Conservation (phyloP, 2,797 vertebrate genomes). For the Falco columbarius region DNA sequence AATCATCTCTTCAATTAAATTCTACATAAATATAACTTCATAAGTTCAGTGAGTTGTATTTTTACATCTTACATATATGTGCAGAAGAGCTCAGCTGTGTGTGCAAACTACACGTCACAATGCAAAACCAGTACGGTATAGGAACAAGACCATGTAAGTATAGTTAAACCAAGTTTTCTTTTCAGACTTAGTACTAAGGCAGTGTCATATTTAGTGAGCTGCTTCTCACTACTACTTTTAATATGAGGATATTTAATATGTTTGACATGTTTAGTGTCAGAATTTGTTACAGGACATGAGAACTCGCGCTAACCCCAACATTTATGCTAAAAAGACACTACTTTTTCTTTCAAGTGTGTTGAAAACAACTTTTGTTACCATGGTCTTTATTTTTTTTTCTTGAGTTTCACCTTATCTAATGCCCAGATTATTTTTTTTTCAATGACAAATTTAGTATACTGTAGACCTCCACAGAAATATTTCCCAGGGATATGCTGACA, state of each 20-base stretch:
- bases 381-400: not conserved
- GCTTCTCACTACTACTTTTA: not conserved
- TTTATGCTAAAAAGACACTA: not conserved
- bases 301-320: not conserved
- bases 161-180: not conserved
- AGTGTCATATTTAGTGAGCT: not conserved
- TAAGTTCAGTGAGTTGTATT: not conserved
- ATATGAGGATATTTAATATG: not conserved
- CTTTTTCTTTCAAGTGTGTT: not conserved
- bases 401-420: not conserved
- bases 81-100: not conserved
- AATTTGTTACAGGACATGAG: not conserved
- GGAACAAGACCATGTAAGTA: not conserved
- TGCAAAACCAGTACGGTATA: not conserved
- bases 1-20: not conserved
- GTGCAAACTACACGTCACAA: not conserved
- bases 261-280: not conserved
- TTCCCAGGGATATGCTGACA: constrained; percentile 45
- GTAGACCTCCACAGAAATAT: not conserved
- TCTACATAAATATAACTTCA: not conserved
- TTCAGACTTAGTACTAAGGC: not conserved
- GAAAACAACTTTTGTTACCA: not conserved
- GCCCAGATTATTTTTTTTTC: not conserved
- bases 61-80: not conserved
- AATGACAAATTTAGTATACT: not conserved